phyloP scores from a whole-genome alignment of 1,140 invertebrate species.

The Batillaria attramentaria region DNA sequence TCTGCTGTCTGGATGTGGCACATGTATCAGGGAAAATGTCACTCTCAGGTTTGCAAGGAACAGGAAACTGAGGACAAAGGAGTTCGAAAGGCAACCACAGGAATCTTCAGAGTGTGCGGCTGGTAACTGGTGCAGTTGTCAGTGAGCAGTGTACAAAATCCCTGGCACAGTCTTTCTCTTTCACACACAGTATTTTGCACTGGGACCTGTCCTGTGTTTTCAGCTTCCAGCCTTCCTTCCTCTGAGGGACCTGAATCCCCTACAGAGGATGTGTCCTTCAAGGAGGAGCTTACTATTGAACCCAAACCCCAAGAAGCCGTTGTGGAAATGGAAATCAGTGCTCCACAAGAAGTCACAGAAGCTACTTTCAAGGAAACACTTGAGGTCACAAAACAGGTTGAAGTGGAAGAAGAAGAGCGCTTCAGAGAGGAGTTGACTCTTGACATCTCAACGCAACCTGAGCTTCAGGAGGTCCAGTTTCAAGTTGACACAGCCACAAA shows the following conservation, averaged over 20 bases:
- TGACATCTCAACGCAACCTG: conserved; percentile 32
- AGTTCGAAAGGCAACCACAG: no score
- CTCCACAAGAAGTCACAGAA: conserved; percentile 28
- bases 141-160: no score
- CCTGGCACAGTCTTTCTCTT: no score
- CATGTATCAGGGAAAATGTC: no score
- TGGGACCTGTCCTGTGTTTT: conserved; percentile 5
- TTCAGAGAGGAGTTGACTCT: conserved; percentile 37
- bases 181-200: no score
- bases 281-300: conserved; percentile 38
- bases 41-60: no score
- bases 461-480: conserved; percentile 33
- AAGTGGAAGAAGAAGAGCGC: conserved; percentile 37
- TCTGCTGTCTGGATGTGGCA: no score
- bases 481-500: conserved; percentile 22
- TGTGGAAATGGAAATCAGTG: conserved; percentile 37
- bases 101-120: no score
- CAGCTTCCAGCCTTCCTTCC: conserved; percentile 37
- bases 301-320: conserved; percentile 13
- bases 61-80: no score
- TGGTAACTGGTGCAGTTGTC: no score
- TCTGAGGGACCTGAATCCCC: conserved; percentile 38
- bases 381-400: conserved; percentile 32
- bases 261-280: conserved; percentile 41
- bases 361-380: conserved; percentile 35